Percentiles rank a stretch among this genome's conserved stretches.
phyloP scores from a whole-genome alignment of 2,113 vertebrate species.

The Psettodes erumei region DNA sequence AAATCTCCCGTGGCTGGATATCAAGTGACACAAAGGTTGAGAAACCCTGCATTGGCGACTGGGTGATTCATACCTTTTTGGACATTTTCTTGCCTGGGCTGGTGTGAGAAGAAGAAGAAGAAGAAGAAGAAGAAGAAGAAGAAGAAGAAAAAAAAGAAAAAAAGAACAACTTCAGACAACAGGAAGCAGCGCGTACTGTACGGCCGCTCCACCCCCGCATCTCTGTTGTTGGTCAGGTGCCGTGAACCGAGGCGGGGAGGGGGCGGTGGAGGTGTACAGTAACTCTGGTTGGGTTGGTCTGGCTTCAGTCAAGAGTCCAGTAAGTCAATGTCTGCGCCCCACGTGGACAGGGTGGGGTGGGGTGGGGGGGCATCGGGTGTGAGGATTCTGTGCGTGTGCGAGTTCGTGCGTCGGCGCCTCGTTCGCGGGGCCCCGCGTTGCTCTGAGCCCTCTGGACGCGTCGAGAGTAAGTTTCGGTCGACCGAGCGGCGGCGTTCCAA shows the following conservation, averaged over 20 bases:
- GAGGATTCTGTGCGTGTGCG: conserved; percentile 25
- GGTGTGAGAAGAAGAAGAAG: neutral
- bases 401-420: neutral
- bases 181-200: conserved; percentile 15
- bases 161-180: conserved; percentile 12
- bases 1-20: neutral
- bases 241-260: conserved; percentile 14
- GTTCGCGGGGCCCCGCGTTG: conserved; percentile 27
- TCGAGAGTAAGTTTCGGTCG: conserved; percentile 9
- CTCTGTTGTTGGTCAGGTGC: conserved; percentile 30
- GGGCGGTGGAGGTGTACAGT: conserved; percentile 23
- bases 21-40: conserved; percentile 21
- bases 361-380: conserved; percentile 2
- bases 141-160: too few species aligned
- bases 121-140: too few species aligned
- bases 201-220: conserved; percentile 1
- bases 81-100: neutral
- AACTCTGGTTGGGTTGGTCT: conserved; percentile 27
- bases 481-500: conserved; percentile 10
- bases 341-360: too few species aligned
- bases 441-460: neutral
- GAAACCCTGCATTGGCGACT: conserved; percentile 33
- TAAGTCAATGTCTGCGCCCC: neutral
- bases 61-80: conserved; percentile 26
- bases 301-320: conserved; percentile 48